These are phyloP conservation scores for Gila orcuttii DNA, from an alignment of 2,113 vertebrate genomes.

Conservation along the genomic window DNA sequence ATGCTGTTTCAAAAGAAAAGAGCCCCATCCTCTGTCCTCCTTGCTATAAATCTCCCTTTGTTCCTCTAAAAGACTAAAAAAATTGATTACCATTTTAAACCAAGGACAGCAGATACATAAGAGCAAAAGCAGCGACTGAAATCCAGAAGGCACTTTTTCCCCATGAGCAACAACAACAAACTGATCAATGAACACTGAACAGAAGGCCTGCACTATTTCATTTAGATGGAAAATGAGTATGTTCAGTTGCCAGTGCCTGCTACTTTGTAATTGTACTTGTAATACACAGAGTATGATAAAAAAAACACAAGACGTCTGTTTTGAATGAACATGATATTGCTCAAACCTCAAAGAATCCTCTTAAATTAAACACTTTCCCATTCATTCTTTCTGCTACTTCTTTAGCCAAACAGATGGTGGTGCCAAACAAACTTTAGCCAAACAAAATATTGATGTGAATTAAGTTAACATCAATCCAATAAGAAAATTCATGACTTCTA, in stretches of 20 bases:
- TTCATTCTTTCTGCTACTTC: not conserved
- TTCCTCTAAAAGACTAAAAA: not conserved
- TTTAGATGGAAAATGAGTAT: not conserved
- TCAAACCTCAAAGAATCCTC: not conserved
- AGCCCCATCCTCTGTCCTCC: not conserved
- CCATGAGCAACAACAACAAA: not conserved
- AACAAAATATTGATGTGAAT: not conserved
- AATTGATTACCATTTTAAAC: not conserved
- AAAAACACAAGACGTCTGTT: conserved; percentile 4
- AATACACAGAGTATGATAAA: not conserved
- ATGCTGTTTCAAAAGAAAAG: conserved; percentile 1
- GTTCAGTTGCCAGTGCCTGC: not conserved
- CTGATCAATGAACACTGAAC: not conserved
- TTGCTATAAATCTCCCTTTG: not conserved
- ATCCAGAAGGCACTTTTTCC: not conserved
- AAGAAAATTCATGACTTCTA: not conserved
- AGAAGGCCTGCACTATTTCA: conserved; percentile 1
- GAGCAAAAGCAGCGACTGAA: not conserved
- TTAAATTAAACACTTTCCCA: not conserved
- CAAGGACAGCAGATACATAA: not conserved
- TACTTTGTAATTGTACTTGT: not conserved
- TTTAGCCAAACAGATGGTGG: not conserved
- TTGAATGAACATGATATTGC: conserved; percentile 8
- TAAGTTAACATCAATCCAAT: not conserved
- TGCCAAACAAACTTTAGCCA: too few species aligned